These are phyloP conservation scores for Leptopilina syphax DNA, from an alignment of 2,888 invertebrate genomes.

Conservation along the genomic window DNA sequence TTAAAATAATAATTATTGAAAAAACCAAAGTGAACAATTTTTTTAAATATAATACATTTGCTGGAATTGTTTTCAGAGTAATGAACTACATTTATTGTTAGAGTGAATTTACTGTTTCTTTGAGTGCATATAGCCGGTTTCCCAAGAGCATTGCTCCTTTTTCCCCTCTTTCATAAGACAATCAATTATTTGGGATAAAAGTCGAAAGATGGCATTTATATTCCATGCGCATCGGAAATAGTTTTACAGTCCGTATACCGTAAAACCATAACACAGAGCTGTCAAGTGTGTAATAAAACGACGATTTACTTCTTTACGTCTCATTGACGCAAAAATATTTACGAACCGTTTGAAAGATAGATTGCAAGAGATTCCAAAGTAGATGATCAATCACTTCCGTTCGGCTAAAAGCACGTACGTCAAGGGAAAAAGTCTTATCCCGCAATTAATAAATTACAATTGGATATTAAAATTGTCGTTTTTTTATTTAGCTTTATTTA, in stretches of 20 bases:
- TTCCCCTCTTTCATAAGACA: neutral
- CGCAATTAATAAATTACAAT: neutral
- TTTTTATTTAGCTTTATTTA: no score
- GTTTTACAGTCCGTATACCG: slow-evolving; percentile 15
- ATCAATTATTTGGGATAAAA: slow-evolving; percentile 16
- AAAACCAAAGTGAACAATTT: no score
- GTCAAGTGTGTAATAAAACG: slow-evolving; percentile 26
- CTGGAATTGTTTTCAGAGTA: no score
- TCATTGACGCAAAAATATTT: slow-evolving; percentile 29
- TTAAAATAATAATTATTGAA: no score
- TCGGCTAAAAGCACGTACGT: neutral
- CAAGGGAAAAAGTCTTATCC: no score
- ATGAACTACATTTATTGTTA: no score
- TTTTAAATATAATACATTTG: no score
- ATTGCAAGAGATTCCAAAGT: slow-evolving; percentile 13
- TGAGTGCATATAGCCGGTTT: no score
- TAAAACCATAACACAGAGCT: slow-evolving; percentile 21
- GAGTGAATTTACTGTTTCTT: no score
- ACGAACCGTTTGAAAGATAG: slow-evolving; percentile 31
- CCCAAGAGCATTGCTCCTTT: neutral
- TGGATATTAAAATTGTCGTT: no score
- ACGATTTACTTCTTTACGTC: slow-evolving; percentile 33
- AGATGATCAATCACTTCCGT: slow-evolving; percentile 19
- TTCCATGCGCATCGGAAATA: slow-evolving; percentile 10
- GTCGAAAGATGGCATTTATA: slow-evolving; percentile 22